Conservation (phyloP, 1,140 invertebrate genomes). For the Chironomus tepperi region DNA sequence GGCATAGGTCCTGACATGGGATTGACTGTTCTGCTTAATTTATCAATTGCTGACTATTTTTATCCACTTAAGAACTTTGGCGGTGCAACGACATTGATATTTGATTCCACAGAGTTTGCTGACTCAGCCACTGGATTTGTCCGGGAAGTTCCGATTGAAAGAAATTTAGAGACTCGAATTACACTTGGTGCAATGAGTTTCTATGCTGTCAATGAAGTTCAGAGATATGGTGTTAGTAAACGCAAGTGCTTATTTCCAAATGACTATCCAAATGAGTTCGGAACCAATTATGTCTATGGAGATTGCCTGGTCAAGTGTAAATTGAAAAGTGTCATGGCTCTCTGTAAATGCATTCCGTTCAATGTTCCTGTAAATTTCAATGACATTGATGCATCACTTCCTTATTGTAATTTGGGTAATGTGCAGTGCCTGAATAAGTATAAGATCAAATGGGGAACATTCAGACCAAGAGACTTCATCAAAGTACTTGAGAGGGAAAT, state of each 20-base stretch:
- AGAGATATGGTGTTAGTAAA: conserved; percentile 32
- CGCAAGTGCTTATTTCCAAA: conserved; percentile 47
- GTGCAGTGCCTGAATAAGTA: conserved; percentile 44
- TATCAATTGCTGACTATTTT: conserved; percentile 43
- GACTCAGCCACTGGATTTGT: conserved; percentile 33
- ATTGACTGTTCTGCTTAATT: conserved; percentile 41
- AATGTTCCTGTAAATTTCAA: conserved; percentile 29
- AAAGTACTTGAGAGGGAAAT: conserved; percentile 37
- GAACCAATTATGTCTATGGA: conserved; percentile 45
- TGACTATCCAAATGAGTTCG: conserved; percentile 37
- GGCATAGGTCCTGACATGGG: conserved; percentile 36
- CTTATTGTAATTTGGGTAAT: conserved; percentile 39
- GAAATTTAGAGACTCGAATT: conserved; percentile 30
- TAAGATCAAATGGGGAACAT: conserved; percentile 36
- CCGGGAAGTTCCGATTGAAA: conserved; percentile 31
- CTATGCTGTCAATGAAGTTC: conserved; percentile 29
- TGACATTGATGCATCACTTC: neutral
- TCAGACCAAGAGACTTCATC: conserved; percentile 15
- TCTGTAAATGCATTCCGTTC: conserved; percentile 49
- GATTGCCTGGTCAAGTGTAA: conserved; percentile 49
- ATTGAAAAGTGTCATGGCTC: conserved; percentile 39
- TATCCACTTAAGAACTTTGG: conserved; percentile 38
- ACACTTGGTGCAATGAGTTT: conserved; percentile 30
- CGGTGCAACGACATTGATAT: conserved; percentile 32
- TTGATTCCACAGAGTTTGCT: neutral